phyloP scores from a whole-genome alignment of 1,140 invertebrate genomes.

The Drosophila rhopaloa region DNA sequence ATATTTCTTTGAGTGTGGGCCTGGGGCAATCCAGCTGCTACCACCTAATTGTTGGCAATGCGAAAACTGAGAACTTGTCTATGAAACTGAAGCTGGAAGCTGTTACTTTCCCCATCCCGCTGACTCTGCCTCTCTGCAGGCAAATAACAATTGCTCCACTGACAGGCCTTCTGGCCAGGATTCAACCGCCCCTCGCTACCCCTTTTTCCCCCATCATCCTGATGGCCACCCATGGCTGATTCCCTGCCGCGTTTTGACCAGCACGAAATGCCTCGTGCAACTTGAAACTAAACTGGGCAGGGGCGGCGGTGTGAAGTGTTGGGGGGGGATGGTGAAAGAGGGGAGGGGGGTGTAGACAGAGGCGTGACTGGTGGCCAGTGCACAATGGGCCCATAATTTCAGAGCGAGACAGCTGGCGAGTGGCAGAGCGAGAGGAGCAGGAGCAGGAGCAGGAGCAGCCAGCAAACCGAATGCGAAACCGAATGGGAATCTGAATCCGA shows the following conservation, averaged over 20 bases:
- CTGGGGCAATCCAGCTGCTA: slow-evolving; percentile 64
- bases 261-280: slow-evolving; percentile 76
- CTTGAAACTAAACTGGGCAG: slow-evolving; percentile 64
- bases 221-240: slow-evolving; percentile 15
- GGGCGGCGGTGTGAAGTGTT: not conserved
- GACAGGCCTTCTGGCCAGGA: slow-evolving; percentile 60
- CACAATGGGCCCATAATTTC: slow-evolving; percentile 77
- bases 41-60: slow-evolving; percentile 77
- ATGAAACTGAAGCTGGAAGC: slow-evolving; percentile 47
- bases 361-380: slow-evolving; percentile 39
- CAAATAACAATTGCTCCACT: slow-evolving; percentile 82
- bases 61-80: slow-evolving; percentile 74
- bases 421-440: not conserved
- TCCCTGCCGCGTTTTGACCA: slow-evolving; percentile 77
- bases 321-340: not conserved
- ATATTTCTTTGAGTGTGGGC: slow-evolving; percentile 29
- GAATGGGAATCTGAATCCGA: slow-evolving; percentile 49
- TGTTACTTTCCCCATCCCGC: slow-evolving; percentile 4
- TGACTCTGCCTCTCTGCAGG: slow-evolving; percentile 26
- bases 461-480: slow-evolving; percentile 48
- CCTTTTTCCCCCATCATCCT: not conserved
- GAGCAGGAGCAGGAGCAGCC: not conserved
- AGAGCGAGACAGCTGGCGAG: slow-evolving; percentile 37
- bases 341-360: slow-evolving; percentile 7
- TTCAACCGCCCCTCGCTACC: not conserved